phyloP scores from a whole-genome alignment of 2,113 vertebrate genomes.

The Limnothrissa miodon region DNA sequence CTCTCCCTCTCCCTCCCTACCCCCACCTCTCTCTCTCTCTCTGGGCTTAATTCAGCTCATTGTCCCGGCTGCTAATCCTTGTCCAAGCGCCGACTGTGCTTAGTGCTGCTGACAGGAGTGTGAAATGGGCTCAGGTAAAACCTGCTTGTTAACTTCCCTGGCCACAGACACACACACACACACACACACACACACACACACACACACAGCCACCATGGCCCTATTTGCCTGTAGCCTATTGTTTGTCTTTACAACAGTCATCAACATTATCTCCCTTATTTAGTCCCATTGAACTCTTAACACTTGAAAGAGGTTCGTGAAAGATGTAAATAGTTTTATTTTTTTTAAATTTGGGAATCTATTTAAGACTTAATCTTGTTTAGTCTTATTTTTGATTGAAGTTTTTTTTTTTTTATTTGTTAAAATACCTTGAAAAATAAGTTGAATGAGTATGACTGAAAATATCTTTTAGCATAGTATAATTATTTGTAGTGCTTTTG shows the following conservation, averaged over 20 bases:
- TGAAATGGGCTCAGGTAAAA: conserved; percentile 72
- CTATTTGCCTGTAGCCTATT: background rate
- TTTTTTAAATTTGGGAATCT: background rate
- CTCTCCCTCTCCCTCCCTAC: background rate
- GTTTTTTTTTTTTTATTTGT: background rate
- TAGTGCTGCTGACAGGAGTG: conserved; percentile 61
- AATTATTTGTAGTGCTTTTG: too few species aligned
- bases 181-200: conserved; percentile 27
- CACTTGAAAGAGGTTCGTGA: background rate
- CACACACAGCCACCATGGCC: background rate
- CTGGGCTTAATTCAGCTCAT: conserved; percentile 68
- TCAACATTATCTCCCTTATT: background rate
- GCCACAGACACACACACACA: too few species aligned
- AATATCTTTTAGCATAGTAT: too few species aligned
- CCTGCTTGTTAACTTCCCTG: conserved; percentile 58
- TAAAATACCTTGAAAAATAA: background rate
- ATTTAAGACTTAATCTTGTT: background rate
- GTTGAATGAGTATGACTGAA: too few species aligned
- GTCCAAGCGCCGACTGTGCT: conserved; percentile 52
- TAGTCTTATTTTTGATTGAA: background rate
- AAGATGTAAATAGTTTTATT: background rate
- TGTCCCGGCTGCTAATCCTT: conserved; percentile 64
- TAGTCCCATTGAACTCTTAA: background rate
- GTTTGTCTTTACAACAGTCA: background rate
- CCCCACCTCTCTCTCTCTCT: background rate